Base-by-base conservation (phyloP, 2,888 invertebrate species). In the Phania funesta region DNA sequence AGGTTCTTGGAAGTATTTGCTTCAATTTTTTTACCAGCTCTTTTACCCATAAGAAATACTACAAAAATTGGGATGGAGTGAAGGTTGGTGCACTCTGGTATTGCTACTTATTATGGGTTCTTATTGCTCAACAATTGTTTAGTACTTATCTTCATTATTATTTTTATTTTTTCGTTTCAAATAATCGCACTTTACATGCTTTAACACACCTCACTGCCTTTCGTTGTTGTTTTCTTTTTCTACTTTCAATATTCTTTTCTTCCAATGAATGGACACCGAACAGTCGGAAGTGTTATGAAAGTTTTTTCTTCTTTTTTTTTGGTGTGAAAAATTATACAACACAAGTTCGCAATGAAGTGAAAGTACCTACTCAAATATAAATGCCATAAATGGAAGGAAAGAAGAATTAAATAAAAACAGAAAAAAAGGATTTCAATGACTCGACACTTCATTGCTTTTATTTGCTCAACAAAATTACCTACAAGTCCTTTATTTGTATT, bases 391-490 rank as follows among this genome's bases (percentile, higher is more conserved):
- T 58, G 56, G 46, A 68, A 62, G 11, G 56, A 11, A 52, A 62
- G 20, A 13, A 32, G 9, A 48, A 3, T 13, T 8, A 64, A 18
- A 22, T 3, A 11, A 52, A 26, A 22, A 20, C 5, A 13, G 11
- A 52, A 24, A 24, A 77, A 81, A 82, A 74, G 48, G 38, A 77
- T 67, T 80, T 78, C 62, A 64, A 58, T 67, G 73, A 74, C 54
- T 68, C 56, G 73, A 62, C 71, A 77, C 78, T 78, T 74, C 73
- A 78, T 82, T 74, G 73, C 26, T 62, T 64, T 78, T 82, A 82
- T 73, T 78, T 74, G 64, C 81, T 74, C 20, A 73, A 56, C 24
- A 48, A 64, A 78, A 82, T 78, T 74, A 74, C 73, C 78, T 62
- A 48, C 20, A 74, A 38, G 52, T 74, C 26, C 56, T 50, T 68